Percentiles rank a stretch among this genome's conserved stretches.
Evolutionary conservation across 2,888 invertebrate genomes (phyloP).

Genomic region (Limnephilus rhombicus): DNA sequence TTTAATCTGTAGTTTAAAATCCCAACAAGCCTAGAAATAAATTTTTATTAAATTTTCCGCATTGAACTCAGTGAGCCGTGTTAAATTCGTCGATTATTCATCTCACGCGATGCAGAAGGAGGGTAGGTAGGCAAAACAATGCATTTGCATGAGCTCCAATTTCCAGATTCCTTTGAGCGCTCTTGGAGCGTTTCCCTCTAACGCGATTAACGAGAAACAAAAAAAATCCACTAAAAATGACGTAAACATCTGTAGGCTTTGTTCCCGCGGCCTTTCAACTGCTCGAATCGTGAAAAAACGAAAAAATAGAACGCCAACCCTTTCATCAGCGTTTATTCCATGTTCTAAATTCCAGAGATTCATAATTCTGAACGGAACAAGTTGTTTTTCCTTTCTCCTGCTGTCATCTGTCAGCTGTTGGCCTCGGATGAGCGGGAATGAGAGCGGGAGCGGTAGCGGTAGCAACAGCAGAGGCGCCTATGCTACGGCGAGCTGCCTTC

Average conservation of each 20-base stretch:
- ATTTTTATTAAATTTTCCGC: neutral
- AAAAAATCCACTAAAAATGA: slow-evolving; percentile 16
- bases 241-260: slow-evolving; percentile 37
- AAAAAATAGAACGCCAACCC: slow-evolving; percentile 60
- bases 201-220: slow-evolving; percentile 22
- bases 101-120: slow-evolving; percentile 14
- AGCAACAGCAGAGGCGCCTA: neutral
- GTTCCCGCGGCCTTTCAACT: slow-evolving; percentile 30
- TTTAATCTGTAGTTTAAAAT: neutral
- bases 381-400: slow-evolving; percentile 63
- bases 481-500: neutral
- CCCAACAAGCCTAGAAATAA: neutral
- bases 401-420: slow-evolving; percentile 62
- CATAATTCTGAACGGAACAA: slow-evolving; percentile 62
- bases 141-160: neutral
- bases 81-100: neutral
- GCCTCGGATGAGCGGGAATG: neutral
- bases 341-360: slow-evolving; percentile 51
- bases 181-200: neutral
- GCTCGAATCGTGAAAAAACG: slow-evolving; percentile 41
- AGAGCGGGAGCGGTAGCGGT: slow-evolving; percentile 3
- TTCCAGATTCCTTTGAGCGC: slow-evolving; percentile 15
- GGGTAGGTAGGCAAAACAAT: neutral
- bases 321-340: slow-evolving; percentile 39
- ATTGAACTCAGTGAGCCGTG: neutral